A percentile compares a stretch with the other conserved stretches of the same genome.
Evolutionary conservation across 2,797 vertebrate genomes (phyloP).

Genomic region (Tokudaia muenninki): DNA sequence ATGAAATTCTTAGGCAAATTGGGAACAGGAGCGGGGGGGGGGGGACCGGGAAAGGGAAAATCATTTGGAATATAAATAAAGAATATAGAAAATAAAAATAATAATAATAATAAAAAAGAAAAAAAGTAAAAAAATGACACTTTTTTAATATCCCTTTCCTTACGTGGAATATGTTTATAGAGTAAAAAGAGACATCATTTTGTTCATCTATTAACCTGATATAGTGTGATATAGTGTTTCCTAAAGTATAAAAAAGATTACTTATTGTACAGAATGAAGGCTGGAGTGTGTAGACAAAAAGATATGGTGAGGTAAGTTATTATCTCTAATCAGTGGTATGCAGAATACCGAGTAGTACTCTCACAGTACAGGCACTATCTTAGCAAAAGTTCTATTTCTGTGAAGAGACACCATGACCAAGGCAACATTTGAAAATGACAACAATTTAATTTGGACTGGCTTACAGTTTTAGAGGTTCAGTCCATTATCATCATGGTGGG

Average conservation of each 20-base stretch:
- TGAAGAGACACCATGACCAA: neutral
- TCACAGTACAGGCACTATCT: neutral
- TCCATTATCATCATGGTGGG: neutral
- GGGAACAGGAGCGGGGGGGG: no score
- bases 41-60: no score
- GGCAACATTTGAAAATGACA: neutral
- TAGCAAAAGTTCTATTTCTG: neutral
- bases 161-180: neutral
- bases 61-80: no score
- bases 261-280: neutral
- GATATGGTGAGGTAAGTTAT: no score
- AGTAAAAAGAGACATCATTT: neutral
- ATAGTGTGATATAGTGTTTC: neutral
- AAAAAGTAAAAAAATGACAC: neutral
- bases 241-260: neutral
- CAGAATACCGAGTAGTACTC: accelerated
- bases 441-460: neutral
- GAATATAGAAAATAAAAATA: no score
- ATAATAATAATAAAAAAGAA: no score
- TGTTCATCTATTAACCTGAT: neutral
- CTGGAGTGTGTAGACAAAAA: neutral
- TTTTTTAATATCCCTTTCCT: neutral
- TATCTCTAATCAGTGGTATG: neutral
- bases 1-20: no score
- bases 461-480: neutral